phyloP scores from a whole-genome alignment of 2,113 vertebrate species.

The Odobenus rosmarus region DNA sequence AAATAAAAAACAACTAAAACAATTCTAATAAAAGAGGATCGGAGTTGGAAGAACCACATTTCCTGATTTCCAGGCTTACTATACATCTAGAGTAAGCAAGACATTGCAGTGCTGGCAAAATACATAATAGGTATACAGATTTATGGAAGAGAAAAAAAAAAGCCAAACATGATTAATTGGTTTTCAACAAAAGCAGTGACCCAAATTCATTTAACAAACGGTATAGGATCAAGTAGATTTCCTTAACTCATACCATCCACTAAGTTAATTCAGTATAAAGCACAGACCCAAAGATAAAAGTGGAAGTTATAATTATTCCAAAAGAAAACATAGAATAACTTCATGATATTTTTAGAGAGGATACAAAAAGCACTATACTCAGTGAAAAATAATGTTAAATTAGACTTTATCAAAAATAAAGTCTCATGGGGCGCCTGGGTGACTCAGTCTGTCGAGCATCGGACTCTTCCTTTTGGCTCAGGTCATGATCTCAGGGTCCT shows the following conservation, averaged over 20 bases:
- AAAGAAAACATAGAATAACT: not conserved
- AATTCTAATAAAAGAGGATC: not conserved
- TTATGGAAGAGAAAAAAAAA: not conserved
- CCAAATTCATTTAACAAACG: not conserved
- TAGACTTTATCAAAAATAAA: not conserved
- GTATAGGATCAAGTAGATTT: not conserved
- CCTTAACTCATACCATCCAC: not conserved
- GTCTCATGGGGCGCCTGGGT: not conserved
- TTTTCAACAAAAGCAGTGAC: not conserved
- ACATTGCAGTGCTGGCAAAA: not conserved
- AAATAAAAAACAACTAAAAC: not conserved
- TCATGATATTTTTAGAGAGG: not conserved
- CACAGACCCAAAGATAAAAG: not conserved
- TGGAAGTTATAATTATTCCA: not conserved
- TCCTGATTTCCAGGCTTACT: not conserved
- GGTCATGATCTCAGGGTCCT: not conserved
- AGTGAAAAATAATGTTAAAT: not conserved
- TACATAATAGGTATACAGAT: not conserved
- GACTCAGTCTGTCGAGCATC: not conserved
- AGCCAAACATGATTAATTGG: not conserved
- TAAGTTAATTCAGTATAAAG: not conserved
- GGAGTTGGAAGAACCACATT: not conserved
- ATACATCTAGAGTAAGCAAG: not conserved
- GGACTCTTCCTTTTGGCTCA: not conserved
- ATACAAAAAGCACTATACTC: not conserved